These are phyloP conservation scores for Polydrusus tereticollis DNA, from an alignment of 2,888 invertebrate genomes.

Conservation along the genomic window DNA sequence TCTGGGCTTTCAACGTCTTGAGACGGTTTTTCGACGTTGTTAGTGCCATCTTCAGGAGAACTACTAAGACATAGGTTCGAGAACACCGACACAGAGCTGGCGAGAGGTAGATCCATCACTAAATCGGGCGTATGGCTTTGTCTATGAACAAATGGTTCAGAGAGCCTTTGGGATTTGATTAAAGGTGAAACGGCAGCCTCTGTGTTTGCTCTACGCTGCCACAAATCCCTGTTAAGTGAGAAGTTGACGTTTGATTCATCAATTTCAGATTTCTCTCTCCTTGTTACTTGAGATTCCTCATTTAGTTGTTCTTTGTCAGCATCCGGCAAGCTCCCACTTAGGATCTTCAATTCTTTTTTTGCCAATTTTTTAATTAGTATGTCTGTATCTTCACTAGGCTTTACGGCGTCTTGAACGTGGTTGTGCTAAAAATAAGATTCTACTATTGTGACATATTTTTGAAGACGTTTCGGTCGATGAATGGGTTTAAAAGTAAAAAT, in stretches of 20 bases:
- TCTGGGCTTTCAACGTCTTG: slow-evolving; percentile 69
- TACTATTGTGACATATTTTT: neutral
- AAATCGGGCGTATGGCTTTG: slow-evolving; percentile 81
- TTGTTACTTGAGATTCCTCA: slow-evolving; percentile 29
- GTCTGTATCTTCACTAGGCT: neutral
- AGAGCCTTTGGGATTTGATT: slow-evolving; percentile 64
- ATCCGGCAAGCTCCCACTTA: neutral
- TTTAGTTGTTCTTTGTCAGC: slow-evolving; percentile 14
- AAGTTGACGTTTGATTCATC: slow-evolving; percentile 68
- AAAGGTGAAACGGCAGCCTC: slow-evolving; percentile 63
- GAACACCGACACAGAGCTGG: slow-evolving; percentile 61
- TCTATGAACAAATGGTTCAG: slow-evolving; percentile 62
- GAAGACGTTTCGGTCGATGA: no score
- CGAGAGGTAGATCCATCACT: slow-evolving; percentile 85
- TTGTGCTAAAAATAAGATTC: slow-evolving; percentile 24
- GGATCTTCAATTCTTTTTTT: neutral
- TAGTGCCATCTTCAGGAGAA: slow-evolving; percentile 58
- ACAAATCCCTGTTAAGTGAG: slow-evolving; percentile 71
- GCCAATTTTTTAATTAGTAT: neutral
- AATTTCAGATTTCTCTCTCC: slow-evolving; percentile 54
- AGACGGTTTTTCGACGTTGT: slow-evolving; percentile 46
- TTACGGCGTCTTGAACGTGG: slow-evolving; percentile 17
- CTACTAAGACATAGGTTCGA: slow-evolving; percentile 64
- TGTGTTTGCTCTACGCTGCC: slow-evolving; percentile 74
- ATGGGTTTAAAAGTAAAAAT: neutral